These are phyloP conservation scores for Ecdyonurus torrentis DNA, from an alignment of 2,888 invertebrate genomes.

Conservation along the genomic window DNA sequence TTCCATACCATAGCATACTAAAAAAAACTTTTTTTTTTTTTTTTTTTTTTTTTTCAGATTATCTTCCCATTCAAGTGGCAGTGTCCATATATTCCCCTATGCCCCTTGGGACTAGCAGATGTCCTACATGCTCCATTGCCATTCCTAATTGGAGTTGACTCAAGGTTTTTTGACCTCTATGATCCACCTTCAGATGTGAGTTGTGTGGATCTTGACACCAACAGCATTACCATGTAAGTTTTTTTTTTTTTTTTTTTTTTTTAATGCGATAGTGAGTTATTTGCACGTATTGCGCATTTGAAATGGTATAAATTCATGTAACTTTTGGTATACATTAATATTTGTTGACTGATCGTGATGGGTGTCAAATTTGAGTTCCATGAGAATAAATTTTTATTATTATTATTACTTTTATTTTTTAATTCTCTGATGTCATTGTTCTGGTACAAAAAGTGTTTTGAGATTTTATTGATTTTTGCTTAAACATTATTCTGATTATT, in stretches of 20 bases:
- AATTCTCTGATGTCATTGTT: no score
- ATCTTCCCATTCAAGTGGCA: conserved; percentile 99
- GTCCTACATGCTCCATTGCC: conserved; percentile 94
- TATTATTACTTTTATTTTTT: no score
- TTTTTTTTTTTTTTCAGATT: conserved; percentile 30
- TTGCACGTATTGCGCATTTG: background rate
- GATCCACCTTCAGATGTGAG: conserved; percentile 94
- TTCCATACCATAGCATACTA: background rate
- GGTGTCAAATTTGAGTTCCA: no score
- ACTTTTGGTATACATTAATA: conserved; percentile 1
- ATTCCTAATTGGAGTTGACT: conserved; percentile 93
- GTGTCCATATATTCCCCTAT: conserved; percentile 97
- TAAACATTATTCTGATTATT: conserved; percentile 15
- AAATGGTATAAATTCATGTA: background rate
- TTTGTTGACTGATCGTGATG: no score
- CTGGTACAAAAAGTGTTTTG: no score
- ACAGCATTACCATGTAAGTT: conserved; percentile 68
- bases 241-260: conserved; percentile 1
- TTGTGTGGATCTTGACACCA: conserved; percentile 96
- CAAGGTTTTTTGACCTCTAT: conserved; percentile 91
- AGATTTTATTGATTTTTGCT: no score
- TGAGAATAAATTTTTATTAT: no score
- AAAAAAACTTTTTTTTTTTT: background rate
- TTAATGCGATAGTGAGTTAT: no score
- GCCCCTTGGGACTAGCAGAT: conserved; percentile 89